A percentile compares a stretch with the other conserved stretches of the same genome.
Conservation (phyloP, 2,888 invertebrate species). For the Xiphydria camelus region DNA sequence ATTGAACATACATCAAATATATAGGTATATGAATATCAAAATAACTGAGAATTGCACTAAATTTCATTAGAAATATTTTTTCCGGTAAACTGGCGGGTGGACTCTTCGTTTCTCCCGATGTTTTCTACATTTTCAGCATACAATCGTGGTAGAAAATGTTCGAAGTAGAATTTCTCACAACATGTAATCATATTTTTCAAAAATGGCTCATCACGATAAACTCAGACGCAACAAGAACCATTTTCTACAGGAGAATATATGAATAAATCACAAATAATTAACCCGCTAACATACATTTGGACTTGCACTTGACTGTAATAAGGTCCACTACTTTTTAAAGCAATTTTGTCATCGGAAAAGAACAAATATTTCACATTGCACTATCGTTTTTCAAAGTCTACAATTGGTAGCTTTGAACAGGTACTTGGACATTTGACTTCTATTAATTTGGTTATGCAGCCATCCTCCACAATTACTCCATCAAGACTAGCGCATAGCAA, state of each 20-base stretch:
- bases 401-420: slow-evolving; percentile 12
- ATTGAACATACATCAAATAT: too few species aligned
- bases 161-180: too few species aligned
- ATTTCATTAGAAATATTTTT: slow-evolving; percentile 1
- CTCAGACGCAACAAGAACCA: not conserved
- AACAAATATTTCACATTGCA: slow-evolving; percentile 10
- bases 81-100: not conserved
- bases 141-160: not conserved
- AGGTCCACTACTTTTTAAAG: slow-evolving; percentile 8
- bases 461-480: slow-evolving; percentile 16
- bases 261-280: not conserved
- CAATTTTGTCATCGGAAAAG: not conserved
- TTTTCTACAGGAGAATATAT: too few species aligned
- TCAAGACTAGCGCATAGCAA: slow-evolving; percentile 15
- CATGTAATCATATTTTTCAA: not conserved
- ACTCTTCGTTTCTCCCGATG: not conserved
- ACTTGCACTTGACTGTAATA: slow-evolving; percentile 21
- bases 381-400: slow-evolving; percentile 3
- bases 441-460: not conserved
- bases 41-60: too few species aligned
- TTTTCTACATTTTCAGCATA: not conserved
- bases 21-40: too few species aligned
- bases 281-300: not conserved
- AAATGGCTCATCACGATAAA: not conserved
- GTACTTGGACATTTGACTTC: slow-evolving; percentile 16